Evolutionary conservation across 2,888 invertebrate species (phyloP).

Genomic region (Chydorus sphaericus): DNA sequence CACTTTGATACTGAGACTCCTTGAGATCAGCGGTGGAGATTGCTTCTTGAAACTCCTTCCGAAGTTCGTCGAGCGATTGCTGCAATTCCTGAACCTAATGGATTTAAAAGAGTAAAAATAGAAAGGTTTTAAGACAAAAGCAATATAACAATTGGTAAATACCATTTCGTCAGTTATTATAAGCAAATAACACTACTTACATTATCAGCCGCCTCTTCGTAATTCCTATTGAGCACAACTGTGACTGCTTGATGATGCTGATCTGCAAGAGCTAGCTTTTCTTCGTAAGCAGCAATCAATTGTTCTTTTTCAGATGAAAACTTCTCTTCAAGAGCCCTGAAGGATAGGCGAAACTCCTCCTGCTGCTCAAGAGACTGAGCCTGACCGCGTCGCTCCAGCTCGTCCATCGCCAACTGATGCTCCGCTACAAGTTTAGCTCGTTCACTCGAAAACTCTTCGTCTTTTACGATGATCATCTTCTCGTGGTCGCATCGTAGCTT

Average conservation of each 20-base stretch:
- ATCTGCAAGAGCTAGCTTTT: not conserved
- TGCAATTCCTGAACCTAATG: not conserved
- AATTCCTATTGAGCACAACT: not conserved
- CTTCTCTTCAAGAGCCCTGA: not conserved
- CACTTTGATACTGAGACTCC: not conserved
- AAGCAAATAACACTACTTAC: not conserved
- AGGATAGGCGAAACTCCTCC: not conserved
- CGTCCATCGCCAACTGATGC: not conserved
- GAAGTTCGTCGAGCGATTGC: not conserved
- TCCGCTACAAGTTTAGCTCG: not conserved
- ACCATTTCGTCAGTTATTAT: not conserved
- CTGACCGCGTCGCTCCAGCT: not conserved
- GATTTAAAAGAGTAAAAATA: too few species aligned
- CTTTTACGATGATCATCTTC: not conserved
- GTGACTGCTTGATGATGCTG: not conserved
- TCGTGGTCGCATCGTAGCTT: not conserved
- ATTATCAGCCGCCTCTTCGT: not conserved
- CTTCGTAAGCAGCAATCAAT: not conserved
- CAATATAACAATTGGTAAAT: too few species aligned
- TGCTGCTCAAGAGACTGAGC: not conserved
- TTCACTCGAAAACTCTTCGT: not conserved
- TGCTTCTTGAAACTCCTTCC: not conserved
- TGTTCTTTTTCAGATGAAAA: not conserved
- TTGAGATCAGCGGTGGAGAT: not conserved
- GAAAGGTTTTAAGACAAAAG: too few species aligned